These are phyloP conservation scores for Dermatophagoides farinae DNA, from an alignment of 1,140 invertebrate genomes.

Conservation along the genomic window DNA sequence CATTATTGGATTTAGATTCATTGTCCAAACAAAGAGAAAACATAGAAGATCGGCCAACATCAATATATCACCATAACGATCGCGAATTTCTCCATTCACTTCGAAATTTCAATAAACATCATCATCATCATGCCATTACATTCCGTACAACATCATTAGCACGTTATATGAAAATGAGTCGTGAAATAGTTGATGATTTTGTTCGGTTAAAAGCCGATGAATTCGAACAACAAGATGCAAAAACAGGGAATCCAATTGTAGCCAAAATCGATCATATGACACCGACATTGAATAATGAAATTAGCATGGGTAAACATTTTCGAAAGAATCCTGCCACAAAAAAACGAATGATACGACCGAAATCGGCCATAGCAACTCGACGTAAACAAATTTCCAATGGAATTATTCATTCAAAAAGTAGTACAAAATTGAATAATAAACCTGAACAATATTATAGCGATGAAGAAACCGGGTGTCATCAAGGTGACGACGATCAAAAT, in stretches of 20 bases:
- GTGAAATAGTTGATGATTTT: not conserved
- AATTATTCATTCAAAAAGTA: not conserved
- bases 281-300: not conserved
- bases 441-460: not conserved
- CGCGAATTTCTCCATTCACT: not conserved
- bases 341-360: not conserved
- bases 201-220: not conserved
- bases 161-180: not conserved
- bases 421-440: not conserved
- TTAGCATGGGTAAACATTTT: not conserved
- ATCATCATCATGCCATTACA: not conserved
- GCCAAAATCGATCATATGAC: too few relatives aligned
- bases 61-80: not conserved
- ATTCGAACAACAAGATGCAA: not conserved
- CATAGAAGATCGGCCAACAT: not conserved
- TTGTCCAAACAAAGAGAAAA: too few relatives aligned
- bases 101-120: not conserved
- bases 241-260: not conserved
- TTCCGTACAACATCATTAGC: not conserved
- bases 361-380: not conserved
- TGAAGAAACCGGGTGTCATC: not conserved
- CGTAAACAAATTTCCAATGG: not conserved
- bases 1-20: not conserved
- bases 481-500: not conserved
- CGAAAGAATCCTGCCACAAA: not conserved